Evolutionary conservation across 2,888 invertebrate species (phyloP).

Genomic region (Blastobasis lacticolella): DNA sequence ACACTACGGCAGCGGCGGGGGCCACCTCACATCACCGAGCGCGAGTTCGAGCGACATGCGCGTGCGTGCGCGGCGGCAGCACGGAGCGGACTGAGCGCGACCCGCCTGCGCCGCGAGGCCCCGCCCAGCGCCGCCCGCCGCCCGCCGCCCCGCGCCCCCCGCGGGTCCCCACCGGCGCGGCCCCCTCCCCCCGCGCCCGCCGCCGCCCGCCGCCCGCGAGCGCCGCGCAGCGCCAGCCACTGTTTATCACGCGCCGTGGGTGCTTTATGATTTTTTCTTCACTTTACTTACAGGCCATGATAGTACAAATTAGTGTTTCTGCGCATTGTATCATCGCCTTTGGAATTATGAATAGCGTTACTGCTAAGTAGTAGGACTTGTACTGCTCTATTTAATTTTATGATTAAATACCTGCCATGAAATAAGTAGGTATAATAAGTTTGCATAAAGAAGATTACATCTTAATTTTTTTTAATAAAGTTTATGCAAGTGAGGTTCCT

Average conservation of each 20-base stretch:
- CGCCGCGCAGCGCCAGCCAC: conserved; percentile 19
- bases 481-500: no score
- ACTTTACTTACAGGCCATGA: no score
- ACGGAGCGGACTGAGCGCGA: conserved; percentile 65
- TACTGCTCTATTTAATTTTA: no score
- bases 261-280: no score
- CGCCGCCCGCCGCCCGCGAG: conserved; percentile 31
- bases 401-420: no score
- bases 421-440: no score
- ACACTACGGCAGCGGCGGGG: conserved; percentile 67
- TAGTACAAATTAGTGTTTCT: no score
- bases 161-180: conserved; percentile 19
- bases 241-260: neutral
- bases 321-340: no score
- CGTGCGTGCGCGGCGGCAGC: conserved; percentile 76
- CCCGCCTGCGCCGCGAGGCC: conserved; percentile 53
- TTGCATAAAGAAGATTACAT: no score
- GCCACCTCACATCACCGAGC: conserved; percentile 70
- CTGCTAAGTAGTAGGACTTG: no score
- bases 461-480: no score
- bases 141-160: conserved; percentile 55
- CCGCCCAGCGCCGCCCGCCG: conserved; percentile 40
- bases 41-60: conserved; percentile 71
- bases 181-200: conserved; percentile 47
- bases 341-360: no score